Percentiles rank a stretch among this genome's conserved stretches.
Evolutionary conservation across 2,888 invertebrate genomes (phyloP).

Genomic region (Drosophila silvestris): DNA sequence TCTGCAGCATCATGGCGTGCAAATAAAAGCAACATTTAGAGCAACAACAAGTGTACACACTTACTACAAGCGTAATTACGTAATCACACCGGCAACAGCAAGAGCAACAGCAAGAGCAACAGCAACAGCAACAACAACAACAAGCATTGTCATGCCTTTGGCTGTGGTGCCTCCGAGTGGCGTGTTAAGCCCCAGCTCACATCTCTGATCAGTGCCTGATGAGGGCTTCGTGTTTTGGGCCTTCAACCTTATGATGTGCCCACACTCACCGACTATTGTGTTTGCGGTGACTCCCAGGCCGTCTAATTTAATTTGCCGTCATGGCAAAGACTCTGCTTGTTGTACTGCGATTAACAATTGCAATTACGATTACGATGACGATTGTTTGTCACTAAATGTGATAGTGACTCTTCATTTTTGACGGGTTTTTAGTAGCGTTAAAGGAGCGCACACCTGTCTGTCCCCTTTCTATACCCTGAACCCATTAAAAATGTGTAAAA

Average conservation of each 20-base stretch:
- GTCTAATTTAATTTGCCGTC: conserved; percentile 51
- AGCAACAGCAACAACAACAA: conserved; percentile 4
- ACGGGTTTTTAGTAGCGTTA: not conserved
- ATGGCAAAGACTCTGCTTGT: conserved; percentile 19
- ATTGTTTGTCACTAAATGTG: not conserved
- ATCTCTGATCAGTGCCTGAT: conserved; percentile 17
- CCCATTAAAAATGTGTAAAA: not conserved
- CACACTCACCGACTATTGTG: conserved; percentile 9
- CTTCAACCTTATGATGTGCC: not conserved
- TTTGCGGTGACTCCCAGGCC: conserved; percentile 18
- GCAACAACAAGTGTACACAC: conserved; percentile 39
- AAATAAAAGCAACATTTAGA: conserved; percentile 73
- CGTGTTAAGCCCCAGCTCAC: conserved; percentile 47
- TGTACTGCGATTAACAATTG: conserved; percentile 39
- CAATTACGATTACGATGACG: conserved; percentile 3
- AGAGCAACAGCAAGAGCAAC: not conserved
- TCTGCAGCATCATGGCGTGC: conserved; percentile 65
- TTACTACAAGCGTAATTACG: conserved; percentile 61
- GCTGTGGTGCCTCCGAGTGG: conserved; percentile 30
- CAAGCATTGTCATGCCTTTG: conserved; percentile 42
- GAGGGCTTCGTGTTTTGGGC: conserved; percentile 4
- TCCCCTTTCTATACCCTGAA: not conserved
- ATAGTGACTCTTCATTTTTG: not conserved
- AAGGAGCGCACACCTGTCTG: not conserved
- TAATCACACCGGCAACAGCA: conserved; percentile 35